These are phyloP conservation scores for Diplosoma virens DNA, from an alignment of 23 tunicate genomes.

Conservation along the genomic window DNA sequence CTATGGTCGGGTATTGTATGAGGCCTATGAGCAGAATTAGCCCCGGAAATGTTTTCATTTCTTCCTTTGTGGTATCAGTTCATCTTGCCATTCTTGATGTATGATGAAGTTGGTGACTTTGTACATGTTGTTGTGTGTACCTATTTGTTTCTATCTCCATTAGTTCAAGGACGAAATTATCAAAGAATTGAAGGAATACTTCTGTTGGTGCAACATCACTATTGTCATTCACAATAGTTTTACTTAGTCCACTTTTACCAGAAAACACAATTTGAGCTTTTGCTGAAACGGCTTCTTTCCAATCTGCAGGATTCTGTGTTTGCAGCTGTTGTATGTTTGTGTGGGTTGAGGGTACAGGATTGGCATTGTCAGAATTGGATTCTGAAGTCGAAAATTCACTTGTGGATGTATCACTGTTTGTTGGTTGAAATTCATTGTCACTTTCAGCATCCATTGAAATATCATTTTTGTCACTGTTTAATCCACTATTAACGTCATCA, in stretches of 20 bases:
- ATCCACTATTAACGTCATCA: no score
- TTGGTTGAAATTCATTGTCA: no score
- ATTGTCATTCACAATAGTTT: conserved; percentile 8
- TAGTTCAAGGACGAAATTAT: conserved; percentile 4
- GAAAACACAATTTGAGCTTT: conserved; percentile 4
- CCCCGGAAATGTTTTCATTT: conserved; percentile 22
- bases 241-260: conserved; percentile 4
- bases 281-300: conserved; percentile 8
- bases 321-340: background rate
- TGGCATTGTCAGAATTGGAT: no score
- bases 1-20: conserved; percentile 15
- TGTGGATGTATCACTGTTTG: no score
- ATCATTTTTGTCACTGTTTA: no score
- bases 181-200: conserved; percentile 23
- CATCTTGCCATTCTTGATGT: conserved; percentile 22
- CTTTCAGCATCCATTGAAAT: no score
- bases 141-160: conserved; percentile 12
- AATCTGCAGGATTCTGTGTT: conserved; percentile 3
- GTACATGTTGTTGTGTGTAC: conserved; percentile 11
- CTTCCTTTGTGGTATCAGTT: conserved; percentile 18
- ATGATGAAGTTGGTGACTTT: conserved; percentile 12
- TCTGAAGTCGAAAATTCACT: no score
- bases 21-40: conserved; percentile 14
- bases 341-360: no score
- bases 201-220: conserved; percentile 15